Conservation (phyloP, 2,113 vertebrate species). For the Thunnus thynnus region DNA sequence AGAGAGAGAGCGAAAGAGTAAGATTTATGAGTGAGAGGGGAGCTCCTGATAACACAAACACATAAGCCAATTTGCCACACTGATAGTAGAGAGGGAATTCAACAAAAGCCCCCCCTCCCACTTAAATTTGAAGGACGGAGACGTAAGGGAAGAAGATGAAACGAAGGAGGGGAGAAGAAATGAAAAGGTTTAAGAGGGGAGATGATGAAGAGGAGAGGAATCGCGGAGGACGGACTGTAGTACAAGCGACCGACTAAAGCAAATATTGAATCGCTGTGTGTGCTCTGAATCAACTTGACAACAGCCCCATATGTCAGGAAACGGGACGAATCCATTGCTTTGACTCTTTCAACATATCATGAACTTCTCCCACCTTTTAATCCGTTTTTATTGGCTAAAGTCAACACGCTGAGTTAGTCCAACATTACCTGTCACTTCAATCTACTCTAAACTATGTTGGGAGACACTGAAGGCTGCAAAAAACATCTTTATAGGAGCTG, state of each 20-base stretch:
- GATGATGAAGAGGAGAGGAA: no score
- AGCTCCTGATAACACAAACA: slow-evolving; percentile 25
- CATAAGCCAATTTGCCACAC: slow-evolving; percentile 29
- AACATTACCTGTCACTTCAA: no score
- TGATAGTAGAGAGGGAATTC: slow-evolving; percentile 8
- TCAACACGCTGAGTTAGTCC: no score
- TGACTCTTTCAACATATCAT: no score
- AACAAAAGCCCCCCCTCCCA: slow-evolving; percentile 1
- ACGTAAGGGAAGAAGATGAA: background rate
- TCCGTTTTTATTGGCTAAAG: no score
- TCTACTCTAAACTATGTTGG: no score
- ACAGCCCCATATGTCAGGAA: no score
- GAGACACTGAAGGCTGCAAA: no score
- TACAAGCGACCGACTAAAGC: background rate
- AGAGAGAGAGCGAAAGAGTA: background rate
- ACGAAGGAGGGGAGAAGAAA: background rate
- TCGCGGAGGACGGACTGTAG: no score
- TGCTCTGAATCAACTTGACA: background rate
- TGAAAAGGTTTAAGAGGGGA: background rate
- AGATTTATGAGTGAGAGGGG: slow-evolving; percentile 27
- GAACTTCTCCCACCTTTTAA: no score
- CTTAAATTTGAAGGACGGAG: slow-evolving; percentile 19
- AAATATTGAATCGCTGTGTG: background rate
- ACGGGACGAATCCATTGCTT: no score
- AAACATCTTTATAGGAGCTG: no score